Evolutionary conservation across 2,113 vertebrate species (phyloP), one percentile per base, ranked within the genome.

Genomic region (Conger conger): DNA sequence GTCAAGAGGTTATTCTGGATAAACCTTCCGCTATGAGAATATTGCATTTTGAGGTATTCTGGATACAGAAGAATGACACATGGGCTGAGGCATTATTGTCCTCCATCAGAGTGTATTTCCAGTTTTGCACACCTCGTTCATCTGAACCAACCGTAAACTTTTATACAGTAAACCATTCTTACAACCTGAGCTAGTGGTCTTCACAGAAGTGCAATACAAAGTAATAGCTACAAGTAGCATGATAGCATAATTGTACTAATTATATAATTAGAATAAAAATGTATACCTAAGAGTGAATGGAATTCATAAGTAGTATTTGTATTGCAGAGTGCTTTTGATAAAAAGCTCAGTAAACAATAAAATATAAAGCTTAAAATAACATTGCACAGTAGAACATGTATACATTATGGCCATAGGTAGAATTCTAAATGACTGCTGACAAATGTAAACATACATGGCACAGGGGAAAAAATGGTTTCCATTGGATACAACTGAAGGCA

Each of bases 361-460:
- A 17, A 35, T 9, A n/a, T 40, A 79, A 53, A 57, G 18, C 57
- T 54, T 30, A 42, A n/a, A 85, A 85, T 30, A 81, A 36, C 38
- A 50, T 9, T 50, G 38, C 38, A 81, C 57, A 76, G 81, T 45
- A 79, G 81, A 36, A 83, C n/a, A n/a, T n/a, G n/a, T 54, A 53
- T 38, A 81, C 79, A 76, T 15, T 81, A 50, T 80, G 38, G 54
- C 57, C 77, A 82, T 57, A 57, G 40, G 54, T 57, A 57, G 18
- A 57, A 57, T 57, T 57, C 54, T 57, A 20, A 53, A 20, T 57
- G 20, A 6, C 8, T 33, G 16, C 27, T 36, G 11, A 78, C 42
- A 84, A 23, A 82, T 86, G 80, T 86, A 82, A 82, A 79, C 76
- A n/a, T 45, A 37, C 76, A 76, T 33, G 60, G 35, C 38, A 53